Conservation (phyloP, 2,888 invertebrate genomes). For the Cataglyphis altisquamis region DNA sequence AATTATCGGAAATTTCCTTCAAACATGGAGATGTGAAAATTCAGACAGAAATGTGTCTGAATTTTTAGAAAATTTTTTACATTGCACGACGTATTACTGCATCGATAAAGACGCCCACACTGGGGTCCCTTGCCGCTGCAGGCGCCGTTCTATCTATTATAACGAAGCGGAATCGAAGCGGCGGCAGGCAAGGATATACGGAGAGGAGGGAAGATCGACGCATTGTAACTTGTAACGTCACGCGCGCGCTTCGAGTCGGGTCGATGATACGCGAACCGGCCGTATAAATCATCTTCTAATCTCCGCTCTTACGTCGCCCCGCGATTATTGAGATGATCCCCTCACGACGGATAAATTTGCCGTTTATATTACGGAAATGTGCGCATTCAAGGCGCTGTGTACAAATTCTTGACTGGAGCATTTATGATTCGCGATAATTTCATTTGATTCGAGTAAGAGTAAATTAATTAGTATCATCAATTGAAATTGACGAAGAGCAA, state of each 20-base stretch:
- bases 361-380: not conserved
- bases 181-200: constrained; percentile 17
- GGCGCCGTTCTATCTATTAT: constrained; percentile 54
- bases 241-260: constrained; percentile 29
- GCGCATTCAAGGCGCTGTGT: not conserved
- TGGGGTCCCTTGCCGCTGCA: constrained; percentile 50
- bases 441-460: not conserved
- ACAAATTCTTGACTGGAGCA: not conserved
- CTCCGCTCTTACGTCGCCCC: not conserved
- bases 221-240: constrained; percentile 54
- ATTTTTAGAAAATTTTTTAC: no score
- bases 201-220: constrained; percentile 25
- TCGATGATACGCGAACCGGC: constrained; percentile 28
- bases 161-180: constrained; percentile 44
- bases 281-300: constrained; percentile 42
- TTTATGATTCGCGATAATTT: not conserved
- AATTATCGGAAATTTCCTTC: no score
- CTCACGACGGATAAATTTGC: constrained; percentile 13
- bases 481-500: not conserved
- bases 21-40: no score
- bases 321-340: constrained; percentile 2
- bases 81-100: constrained; percentile 64
- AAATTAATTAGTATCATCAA: not conserved
- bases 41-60: no score
- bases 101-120: constrained; percentile 75